Evolutionary conservation across 2,113 vertebrate genomes (phyloP).

Genomic region (Beaufortia kweichowensis): DNA sequence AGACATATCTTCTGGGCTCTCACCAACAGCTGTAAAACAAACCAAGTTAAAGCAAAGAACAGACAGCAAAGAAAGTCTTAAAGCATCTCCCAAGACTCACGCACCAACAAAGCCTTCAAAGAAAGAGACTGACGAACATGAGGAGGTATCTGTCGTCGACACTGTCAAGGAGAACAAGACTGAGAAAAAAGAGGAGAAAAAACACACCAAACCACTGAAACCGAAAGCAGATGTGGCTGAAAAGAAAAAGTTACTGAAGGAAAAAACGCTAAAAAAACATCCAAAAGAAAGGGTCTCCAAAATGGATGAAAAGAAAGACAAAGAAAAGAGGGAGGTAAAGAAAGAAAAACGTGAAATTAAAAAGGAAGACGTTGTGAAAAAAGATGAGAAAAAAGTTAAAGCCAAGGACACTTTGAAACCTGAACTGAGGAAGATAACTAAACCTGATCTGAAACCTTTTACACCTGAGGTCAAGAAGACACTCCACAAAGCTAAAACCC

Average conservation of each 20-base stretch:
- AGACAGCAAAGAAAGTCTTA: conserved; percentile 97
- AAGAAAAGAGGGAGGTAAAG: conserved; percentile 94
- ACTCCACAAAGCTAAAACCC: conserved; percentile 89
- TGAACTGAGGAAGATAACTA: conserved; percentile 87
- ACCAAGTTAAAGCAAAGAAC: conserved; percentile 93
- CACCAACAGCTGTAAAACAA: conserved; percentile 84
- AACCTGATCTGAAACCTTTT: conserved; percentile 92
- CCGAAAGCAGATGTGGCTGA: conserved; percentile 85
- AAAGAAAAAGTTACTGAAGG: conserved; percentile 90
- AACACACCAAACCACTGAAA: conserved; percentile 78
- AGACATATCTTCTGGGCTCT: conserved; percentile 83
- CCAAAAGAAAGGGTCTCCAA: conserved; percentile 92
- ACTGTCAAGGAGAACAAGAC: conserved; percentile 80
- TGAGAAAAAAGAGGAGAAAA: conserved; percentile 83
- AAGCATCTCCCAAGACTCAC: conserved; percentile 82
- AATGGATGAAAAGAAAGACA: conserved; percentile 95
- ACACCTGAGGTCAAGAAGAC: conserved; percentile 97
- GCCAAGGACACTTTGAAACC: conserved; percentile 84
- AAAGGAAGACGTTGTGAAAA: conserved; percentile 88
- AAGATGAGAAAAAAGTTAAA: conserved; percentile 90
- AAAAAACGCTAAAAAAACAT: conserved; percentile 90
- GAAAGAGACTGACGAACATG: conserved; percentile 82
- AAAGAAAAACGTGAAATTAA: conserved; percentile 76
- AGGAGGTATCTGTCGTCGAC: conserved; percentile 77
- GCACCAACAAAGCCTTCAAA: conserved; percentile 77